Evolutionary conservation across 2,113 vertebrate species (phyloP), one percentile per base, ranked within the genome.

Genomic region (Colaptes auratus): DNA sequence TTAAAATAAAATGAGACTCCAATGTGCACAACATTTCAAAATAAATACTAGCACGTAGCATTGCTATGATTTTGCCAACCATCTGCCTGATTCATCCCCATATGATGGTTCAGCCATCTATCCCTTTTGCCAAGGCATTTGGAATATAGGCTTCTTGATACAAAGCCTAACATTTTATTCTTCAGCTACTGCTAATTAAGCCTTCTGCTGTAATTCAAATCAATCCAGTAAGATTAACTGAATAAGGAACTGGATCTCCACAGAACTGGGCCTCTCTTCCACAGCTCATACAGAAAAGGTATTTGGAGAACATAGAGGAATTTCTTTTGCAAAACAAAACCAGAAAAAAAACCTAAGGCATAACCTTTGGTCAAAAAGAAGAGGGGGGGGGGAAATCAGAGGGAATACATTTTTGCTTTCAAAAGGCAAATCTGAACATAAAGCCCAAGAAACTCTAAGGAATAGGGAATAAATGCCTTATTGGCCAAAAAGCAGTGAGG

Each of bases 101-200:
- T 67, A 9, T 59, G 78, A 75, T 28, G 53, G 21, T 71, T 78
- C 83, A 83, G 36, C 88, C 65, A 83, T 42, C 35, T 88, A 70
- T 86, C 52, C 77, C 46, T 94, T 94, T 86, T 81, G 56, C 76
- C 88, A 74, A 88, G 64, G 25, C 17, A 56, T 81, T 80, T 67
- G 33, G 56, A 78, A 67, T 59, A 90, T 28, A 77, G 35, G 7
- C 6, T 83, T 77, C 42, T n/a, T 94, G 88, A 70, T 55, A 63
- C 10, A 80, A 80, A 66, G 23, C 24, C 25, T 36, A 82, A 65
- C 3, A 3, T 3, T 64, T 70, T 74, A 72, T 86, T 12, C 55
- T 20, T 64, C 33, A 35, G 36, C 17, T 91, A 17, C 23, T 70
- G 46, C 52, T 91, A 64, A 74, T 25, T 44, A 88, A 88, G 24